Evolutionary conservation across 2,113 vertebrate genomes (phyloP), one percentile per base, ranked within the genome.

Genomic region (Lethenteron camtschaticum): DNA sequence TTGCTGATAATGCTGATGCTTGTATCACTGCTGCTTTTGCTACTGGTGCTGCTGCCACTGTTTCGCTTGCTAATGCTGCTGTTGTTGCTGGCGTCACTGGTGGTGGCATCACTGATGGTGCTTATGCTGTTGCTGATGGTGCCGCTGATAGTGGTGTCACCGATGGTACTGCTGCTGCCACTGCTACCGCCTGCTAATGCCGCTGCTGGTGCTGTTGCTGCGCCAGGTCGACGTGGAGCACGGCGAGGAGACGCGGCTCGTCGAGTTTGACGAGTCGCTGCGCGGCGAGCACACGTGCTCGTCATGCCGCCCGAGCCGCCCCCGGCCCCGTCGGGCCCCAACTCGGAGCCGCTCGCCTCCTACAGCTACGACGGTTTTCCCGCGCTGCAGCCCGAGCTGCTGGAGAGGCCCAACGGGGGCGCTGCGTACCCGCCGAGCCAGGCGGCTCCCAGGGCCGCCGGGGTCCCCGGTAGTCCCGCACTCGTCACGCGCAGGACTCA

Each of bases 401-500:
- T 95, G 79, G 87, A 95, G 73, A 85, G 81, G 57, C 82, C 87
- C 14, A 83, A 85, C 73, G 86, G 82, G 70, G 78, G 83, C 74
- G 76, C 83, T 10, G 81, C 76, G 75, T 76, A 79, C 73, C 80
- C 74, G 70, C 82, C 80, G 56, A 82, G 77, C 73, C 83, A 81
- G 71, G 73, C 85, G 58, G 78, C 83, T 71, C 80, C 85, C 57
- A 89, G 90, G 77, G 83, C 85, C 78, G 84, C 79, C 79, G 89
- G 82, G 79, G 63, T 24, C n/a, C 87, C 90, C 9, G 84, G 84
- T 75, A 99, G 89, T 73, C 92, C 94, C 5, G 86, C 86, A 0
- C 88, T 90, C 12, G 89, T 99, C 82, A 95, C 94, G 75, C 85
- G 90, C 74, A 87, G 94, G 78, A 96, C 94, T 71, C 95, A 95